phyloP scores from a whole-genome alignment of 2,888 invertebrate species.

The Limnephilus marmoratus region DNA sequence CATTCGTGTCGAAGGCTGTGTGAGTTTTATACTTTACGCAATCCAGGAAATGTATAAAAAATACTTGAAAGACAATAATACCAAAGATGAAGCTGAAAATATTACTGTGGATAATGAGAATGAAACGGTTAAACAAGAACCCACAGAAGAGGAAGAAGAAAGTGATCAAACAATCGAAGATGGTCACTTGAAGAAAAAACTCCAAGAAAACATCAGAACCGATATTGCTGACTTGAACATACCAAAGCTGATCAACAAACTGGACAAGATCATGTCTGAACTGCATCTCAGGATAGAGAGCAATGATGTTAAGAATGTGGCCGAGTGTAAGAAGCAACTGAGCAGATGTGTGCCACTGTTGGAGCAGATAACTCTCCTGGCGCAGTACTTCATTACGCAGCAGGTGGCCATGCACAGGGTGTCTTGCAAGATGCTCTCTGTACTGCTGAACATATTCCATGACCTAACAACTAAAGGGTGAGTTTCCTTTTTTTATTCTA shows the following conservation, averaged over 20 bases:
- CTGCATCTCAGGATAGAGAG: constrained; percentile 73
- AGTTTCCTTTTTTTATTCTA: constrained; percentile 72
- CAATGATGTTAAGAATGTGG: constrained; percentile 65
- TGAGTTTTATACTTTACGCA: constrained; percentile 76
- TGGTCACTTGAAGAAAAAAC: constrained; percentile 81
- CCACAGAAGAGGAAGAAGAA: constrained; percentile 71
- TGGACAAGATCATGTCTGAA: constrained; percentile 71
- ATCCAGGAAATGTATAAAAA: constrained; percentile 80
- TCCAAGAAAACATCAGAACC: constrained; percentile 79
- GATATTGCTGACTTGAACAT: constrained; percentile 81
- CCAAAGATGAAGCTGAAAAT: constrained; percentile 56
- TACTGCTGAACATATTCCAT: constrained; percentile 89
- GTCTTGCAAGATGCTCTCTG: constrained; percentile 88
- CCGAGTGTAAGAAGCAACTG: constrained; percentile 70
- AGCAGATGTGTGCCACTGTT: constrained; percentile 82
- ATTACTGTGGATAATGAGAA: constrained; percentile 67
- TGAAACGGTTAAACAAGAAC: constrained; percentile 69
- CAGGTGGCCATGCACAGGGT: constrained; percentile 87
- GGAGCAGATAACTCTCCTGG: constrained; percentile 85
- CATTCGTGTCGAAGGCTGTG: constrained; percentile 72
- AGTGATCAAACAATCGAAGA: constrained; percentile 78
- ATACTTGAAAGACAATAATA: constrained; percentile 68
- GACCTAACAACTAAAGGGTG: constrained; percentile 85
- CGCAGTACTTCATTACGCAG: constrained; percentile 88
- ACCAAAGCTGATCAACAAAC: constrained; percentile 72